These are phyloP conservation scores for Herpailurus yagouaroundi DNA, from an alignment of 2,113 vertebrate genomes.

Conservation along the genomic window DNA sequence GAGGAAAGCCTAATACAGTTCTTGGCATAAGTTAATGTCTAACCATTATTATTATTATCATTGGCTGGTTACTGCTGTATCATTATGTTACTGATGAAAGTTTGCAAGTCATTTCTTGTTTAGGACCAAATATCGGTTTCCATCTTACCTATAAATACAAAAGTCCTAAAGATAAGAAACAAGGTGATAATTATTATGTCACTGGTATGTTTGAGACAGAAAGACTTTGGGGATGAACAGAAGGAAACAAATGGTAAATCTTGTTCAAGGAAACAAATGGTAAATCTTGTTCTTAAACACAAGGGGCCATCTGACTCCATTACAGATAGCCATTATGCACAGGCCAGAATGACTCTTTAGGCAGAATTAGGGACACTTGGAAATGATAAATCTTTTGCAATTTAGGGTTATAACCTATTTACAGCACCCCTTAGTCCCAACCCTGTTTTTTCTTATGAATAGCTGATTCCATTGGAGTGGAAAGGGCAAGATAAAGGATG, in stretches of 20 bases:
- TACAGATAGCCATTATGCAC: neutral
- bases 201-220: neutral
- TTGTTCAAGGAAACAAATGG: neutral
- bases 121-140: neutral
- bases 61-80: neutral
- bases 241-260: neutral
- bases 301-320: neutral
- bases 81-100: neutral
- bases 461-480: neutral
- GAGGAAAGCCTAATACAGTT: neutral
- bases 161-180: neutral
- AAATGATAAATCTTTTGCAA: neutral
- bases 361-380: neutral
- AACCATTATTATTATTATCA: neutral
- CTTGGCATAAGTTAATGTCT: neutral
- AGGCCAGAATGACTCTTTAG: neutral
- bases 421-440: rapidly evolving
- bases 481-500: neutral
- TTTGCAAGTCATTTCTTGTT: neutral
- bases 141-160: neutral
- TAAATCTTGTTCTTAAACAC: neutral
- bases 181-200: neutral
- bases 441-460: neutral
- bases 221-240: neutral
- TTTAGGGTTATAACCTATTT: neutral